phyloP scores from a whole-genome alignment of 2,113 vertebrate species.

The Brienomyrus brachyistius region DNA sequence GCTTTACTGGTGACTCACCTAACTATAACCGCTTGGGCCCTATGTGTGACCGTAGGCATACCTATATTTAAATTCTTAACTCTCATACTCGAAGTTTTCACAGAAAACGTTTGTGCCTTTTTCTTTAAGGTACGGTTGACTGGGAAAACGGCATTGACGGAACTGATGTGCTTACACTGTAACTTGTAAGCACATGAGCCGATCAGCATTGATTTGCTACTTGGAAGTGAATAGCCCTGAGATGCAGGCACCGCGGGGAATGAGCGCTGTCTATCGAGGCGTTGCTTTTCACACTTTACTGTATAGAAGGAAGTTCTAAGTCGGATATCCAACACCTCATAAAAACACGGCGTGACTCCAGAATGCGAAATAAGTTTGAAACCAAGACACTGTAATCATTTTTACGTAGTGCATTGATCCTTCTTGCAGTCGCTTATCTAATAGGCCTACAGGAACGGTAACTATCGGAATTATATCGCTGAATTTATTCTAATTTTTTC shows the following conservation, averaged over 20 bases:
- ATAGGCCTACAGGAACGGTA: not conserved
- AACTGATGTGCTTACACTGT: not conserved
- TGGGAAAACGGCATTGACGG: not conserved
- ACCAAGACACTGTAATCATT: not conserved
- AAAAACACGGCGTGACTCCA: conserved; percentile 41
- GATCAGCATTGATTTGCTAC: not conserved
- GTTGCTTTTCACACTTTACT: conserved; percentile 28
- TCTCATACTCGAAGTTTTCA: not conserved
- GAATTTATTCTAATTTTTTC: not conserved
- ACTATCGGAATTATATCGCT: not conserved
- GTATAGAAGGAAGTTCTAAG: conserved; percentile 34
- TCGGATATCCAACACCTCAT: conserved; percentile 51
- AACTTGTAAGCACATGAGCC: not conserved
- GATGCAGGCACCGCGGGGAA: not conserved
- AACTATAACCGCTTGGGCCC: not conserved
- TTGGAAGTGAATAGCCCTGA: not conserved
- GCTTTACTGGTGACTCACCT: not conserved
- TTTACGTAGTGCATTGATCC: not conserved
- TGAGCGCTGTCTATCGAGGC: conserved; percentile 25
- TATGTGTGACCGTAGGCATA: not conserved
- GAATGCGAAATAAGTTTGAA: conserved; percentile 27
- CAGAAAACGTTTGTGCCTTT: not conserved
- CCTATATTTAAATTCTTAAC: not conserved
- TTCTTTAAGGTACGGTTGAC: not conserved
- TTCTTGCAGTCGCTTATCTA: not conserved